Conservation (phyloP, 2,888 invertebrate species). For the Drosophila paucipuncta region DNA sequence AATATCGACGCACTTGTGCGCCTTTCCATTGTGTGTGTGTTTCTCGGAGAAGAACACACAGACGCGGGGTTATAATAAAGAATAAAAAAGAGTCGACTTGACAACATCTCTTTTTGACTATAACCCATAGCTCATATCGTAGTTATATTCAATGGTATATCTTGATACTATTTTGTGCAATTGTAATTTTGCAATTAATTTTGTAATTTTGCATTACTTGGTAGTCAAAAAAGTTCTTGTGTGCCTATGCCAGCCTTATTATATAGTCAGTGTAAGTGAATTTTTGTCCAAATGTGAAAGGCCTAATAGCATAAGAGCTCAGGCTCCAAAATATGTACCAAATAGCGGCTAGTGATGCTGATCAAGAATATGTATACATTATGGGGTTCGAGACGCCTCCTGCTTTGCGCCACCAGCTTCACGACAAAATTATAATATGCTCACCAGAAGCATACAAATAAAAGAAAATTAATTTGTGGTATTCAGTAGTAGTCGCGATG, state of each 20-base stretch:
- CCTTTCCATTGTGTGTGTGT: background rate
- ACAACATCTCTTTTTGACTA: background rate
- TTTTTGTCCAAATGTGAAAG: background rate
- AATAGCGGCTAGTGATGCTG: background rate
- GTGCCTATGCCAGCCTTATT: background rate
- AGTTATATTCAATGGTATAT: background rate
- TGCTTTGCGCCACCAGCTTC: background rate
- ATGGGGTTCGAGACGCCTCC: background rate
- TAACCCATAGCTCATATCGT: background rate
- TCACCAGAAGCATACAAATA: background rate
- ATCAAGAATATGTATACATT: background rate
- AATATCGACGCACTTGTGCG: background rate
- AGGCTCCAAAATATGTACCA: background rate
- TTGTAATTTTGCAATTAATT: background rate
- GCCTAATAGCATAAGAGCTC: background rate
- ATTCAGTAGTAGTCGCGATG: background rate
- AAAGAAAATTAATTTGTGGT: background rate
- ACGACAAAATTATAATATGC: background rate
- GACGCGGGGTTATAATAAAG: background rate
- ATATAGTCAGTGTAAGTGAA: background rate
- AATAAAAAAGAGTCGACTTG: background rate
- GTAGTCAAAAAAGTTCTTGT: background rate
- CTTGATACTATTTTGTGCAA: background rate
- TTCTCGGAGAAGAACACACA: background rate
- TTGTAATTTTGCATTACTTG: background rate